Percentiles rank a stretch among this genome's conserved stretches.
These are phyloP conservation scores for Yponomeuta malinellus DNA, from an alignment of 2,888 invertebrate genomes.

Conservation along the genomic window DNA sequence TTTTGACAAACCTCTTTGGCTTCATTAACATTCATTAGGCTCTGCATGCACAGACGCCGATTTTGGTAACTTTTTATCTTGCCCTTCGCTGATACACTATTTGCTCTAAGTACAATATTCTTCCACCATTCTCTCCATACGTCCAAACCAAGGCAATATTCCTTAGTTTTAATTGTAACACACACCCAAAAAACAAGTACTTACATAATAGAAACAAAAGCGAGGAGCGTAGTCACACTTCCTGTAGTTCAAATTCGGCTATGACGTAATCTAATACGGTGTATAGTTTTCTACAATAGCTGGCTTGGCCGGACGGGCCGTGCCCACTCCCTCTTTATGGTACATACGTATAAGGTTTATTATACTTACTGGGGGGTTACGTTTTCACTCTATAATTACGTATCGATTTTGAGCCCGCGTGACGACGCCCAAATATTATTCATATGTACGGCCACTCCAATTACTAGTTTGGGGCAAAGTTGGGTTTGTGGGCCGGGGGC, in stretches of 20 bases:
- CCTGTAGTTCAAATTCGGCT: constrained; percentile 18
- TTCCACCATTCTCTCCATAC: too few species aligned
- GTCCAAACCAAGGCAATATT: neutral
- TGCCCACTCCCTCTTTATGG: constrained; percentile 40
- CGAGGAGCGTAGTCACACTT: constrained; percentile 13
- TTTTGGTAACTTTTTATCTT: too few species aligned
- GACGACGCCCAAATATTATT: constrained; percentile 71
- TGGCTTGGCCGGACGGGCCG: constrained; percentile 63
- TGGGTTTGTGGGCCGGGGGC: constrained; percentile 14
- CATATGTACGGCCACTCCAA: constrained; percentile 65
- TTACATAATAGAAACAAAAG: constrained; percentile 1
- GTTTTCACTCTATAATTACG: constrained; percentile 72
- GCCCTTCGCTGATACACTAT: too few species aligned
- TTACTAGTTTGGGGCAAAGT: constrained; percentile 36
- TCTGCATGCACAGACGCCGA: too few species aligned
- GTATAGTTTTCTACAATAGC: constrained; percentile 41
- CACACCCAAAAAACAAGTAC: constrained; percentile 1
- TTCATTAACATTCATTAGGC: too few species aligned
- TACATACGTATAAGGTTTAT: constrained; percentile 34
- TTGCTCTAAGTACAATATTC: too few species aligned
- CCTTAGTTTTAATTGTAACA: neutral
- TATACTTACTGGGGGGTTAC: constrained; percentile 68
- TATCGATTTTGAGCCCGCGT: constrained; percentile 62
- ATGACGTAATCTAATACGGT: constrained; percentile 38
- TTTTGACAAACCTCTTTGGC: too few species aligned